Evolutionary conservation across 2,113 vertebrate genomes (phyloP), one percentile per base, ranked within the genome.

Genomic region (Cyanoderma ruficeps): DNA sequence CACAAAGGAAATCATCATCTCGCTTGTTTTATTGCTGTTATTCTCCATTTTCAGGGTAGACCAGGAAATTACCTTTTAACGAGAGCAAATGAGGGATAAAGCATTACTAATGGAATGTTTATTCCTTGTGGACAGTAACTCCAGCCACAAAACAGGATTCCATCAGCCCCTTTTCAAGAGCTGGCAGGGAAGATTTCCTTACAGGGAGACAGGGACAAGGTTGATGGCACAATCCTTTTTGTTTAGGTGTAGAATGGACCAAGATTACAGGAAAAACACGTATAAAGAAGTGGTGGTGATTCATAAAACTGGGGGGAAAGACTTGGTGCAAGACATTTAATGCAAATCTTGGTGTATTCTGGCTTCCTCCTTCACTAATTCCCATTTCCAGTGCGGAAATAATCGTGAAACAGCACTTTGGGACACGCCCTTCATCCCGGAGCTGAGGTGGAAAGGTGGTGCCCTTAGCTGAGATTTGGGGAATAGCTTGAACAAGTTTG

Each of bases 61-160:
- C 84, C 79, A 85, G 92, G 70, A 91, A 94, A 93, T 69, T 47
- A 25, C 37, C 37, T 76, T 67, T 64, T 84, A 72, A 68, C 2
- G 75, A 93, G 49, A n/a, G 55, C n/a, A 72, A 82, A 60, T 57
- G 39, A 68, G 35, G 60, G 60, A 3, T 49, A 57, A 69, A 93
- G 46, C 41, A 42, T 53, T 74, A 22, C 50, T 90, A 46, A 76
- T 77, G 50, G 25, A 57, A 69, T 31, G 50, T 37, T 86, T 88
- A 71, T 28, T 75, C 46, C 23, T 41, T 64, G 44, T 42, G 71
- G 82, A 30, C 52, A 42, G 12, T 21, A 67, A 70, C 35, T 55
- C 64, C 59, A 24, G 50, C 1, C 3, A 24, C 11, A 56, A 93
- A 35, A 41, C 31, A 60, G 89, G 44, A 92, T 70, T 86, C 75